Evolutionary conservation across 2,888 invertebrate genomes (phyloP).

Genomic region (Agonopterix subpropinquella): DNA sequence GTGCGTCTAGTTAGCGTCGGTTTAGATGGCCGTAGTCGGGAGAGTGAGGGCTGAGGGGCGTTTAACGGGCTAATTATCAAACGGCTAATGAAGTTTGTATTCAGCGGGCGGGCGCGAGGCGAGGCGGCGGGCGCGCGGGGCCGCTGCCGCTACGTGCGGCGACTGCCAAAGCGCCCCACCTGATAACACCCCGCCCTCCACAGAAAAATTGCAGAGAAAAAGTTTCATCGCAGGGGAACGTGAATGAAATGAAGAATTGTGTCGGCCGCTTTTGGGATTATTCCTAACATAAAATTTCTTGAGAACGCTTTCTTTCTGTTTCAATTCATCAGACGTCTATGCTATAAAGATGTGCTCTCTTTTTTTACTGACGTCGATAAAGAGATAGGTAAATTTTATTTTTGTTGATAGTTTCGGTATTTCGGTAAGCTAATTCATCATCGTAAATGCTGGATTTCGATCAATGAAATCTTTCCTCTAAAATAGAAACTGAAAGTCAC

Average conservation of each 20-base stretch:
- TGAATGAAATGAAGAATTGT: slow-evolving; percentile 75
- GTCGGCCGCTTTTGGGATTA: slow-evolving; percentile 70
- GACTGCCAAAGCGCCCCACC: slow-evolving; percentile 69
- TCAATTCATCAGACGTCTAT: slow-evolving; percentile 57
- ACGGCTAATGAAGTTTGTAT: slow-evolving; percentile 77
- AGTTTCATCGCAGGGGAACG: slow-evolving; percentile 75
- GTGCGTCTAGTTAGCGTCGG: slow-evolving; percentile 32
- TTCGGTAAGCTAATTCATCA: too few relatives aligned
- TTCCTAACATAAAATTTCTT: slow-evolving; percentile 63
- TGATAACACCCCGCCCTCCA: slow-evolving; percentile 70
- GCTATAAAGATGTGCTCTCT: slow-evolving; percentile 4
- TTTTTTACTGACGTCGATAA: too few relatives aligned
- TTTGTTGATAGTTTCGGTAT: too few relatives aligned
- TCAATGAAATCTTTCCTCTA: too few relatives aligned
- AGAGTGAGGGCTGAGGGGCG: slow-evolving; percentile 68
- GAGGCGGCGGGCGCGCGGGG: slow-evolving; percentile 19
- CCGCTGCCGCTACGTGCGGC: slow-evolving; percentile 60
- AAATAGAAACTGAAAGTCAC: too few relatives aligned
- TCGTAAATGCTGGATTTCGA: too few relatives aligned
- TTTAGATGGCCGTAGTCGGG: slow-evolving; percentile 47
- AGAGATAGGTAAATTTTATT: too few relatives aligned
- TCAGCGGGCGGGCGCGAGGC: slow-evolving; percentile 48
- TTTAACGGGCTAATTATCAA: slow-evolving; percentile 76
- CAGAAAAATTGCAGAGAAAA: slow-evolving; percentile 76
- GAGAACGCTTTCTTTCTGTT: slow-evolving; percentile 65